Evolutionary conservation across 2,113 vertebrate genomes (phyloP).

Genomic region (Nipponia nippon): DNA sequence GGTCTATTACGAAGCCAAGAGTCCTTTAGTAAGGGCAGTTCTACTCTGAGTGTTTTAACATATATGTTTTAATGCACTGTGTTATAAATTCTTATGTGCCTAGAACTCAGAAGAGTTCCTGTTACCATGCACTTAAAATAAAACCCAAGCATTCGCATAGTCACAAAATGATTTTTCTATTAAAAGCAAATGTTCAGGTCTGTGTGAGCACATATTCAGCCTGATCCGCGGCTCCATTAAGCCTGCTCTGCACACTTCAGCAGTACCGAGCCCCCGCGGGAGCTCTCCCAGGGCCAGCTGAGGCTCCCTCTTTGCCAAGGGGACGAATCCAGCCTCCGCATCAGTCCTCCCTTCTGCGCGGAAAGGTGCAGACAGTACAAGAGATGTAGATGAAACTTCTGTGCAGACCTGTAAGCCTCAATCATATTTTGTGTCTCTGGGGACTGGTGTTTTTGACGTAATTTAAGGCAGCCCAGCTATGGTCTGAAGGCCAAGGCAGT

Average conservation of each 20-base stretch:
- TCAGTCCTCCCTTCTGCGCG: background rate
- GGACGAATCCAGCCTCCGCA: background rate
- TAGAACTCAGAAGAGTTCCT: background rate
- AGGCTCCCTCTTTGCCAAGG: background rate
- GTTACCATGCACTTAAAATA: background rate
- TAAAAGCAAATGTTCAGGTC: background rate
- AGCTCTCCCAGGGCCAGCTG: background rate
- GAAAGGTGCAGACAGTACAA: background rate
- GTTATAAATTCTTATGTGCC: background rate
- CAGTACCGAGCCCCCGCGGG: background rate
- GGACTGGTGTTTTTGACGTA: background rate
- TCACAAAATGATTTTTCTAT: background rate
- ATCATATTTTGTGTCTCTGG: background rate
- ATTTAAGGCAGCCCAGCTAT: background rate
- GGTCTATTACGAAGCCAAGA: background rate
- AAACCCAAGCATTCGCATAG: background rate
- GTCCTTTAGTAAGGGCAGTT: background rate
- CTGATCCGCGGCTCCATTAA: background rate
- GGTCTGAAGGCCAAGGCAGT: background rate
- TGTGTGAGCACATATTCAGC: fast-evolving
- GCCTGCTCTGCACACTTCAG: background rate
- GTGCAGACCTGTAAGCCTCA: background rate
- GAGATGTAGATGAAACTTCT: background rate
- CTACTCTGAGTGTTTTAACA: background rate
- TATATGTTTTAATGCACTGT: background rate